These are phyloP conservation scores for Charina bottae DNA, from an alignment of 2,113 vertebrate genomes.

Conservation along the genomic window DNA sequence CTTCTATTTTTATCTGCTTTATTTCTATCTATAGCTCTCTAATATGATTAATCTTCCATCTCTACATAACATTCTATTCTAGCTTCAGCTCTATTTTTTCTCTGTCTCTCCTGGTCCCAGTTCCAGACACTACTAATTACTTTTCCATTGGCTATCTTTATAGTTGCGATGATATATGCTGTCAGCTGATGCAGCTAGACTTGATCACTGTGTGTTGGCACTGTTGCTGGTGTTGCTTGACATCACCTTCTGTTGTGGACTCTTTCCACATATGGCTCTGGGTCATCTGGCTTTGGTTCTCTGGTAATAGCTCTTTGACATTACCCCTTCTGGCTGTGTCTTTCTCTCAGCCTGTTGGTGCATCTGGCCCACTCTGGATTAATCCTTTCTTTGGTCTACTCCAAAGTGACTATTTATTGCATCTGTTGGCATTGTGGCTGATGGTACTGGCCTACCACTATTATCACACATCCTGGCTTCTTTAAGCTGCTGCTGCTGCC, in stretches of 20 bases:
- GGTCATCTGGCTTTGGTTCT: background rate
- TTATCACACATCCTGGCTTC: background rate
- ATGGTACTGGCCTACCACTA: background rate
- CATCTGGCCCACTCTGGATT: background rate
- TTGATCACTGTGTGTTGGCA: background rate
- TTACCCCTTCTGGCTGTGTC: background rate
- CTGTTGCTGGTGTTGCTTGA: background rate
- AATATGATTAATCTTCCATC: background rate
- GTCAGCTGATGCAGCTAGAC: background rate
- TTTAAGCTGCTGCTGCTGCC: background rate
- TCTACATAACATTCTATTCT: background rate
- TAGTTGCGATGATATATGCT: background rate
- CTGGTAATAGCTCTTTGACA: background rate
- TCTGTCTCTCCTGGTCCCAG: background rate
- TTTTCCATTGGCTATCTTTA: background rate
- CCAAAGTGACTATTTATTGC: background rate
- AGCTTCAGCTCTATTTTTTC: background rate
- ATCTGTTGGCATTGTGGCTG: background rate
- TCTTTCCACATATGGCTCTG: background rate
- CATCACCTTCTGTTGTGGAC: background rate
- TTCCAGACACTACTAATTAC: background rate
- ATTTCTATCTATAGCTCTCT: background rate
- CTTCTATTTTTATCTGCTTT: background rate
- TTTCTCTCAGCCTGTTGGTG: background rate
- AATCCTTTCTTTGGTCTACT: background rate